Conservation (phyloP, 2,797 vertebrate species). For the Artibeus jamaicensis region DNA sequence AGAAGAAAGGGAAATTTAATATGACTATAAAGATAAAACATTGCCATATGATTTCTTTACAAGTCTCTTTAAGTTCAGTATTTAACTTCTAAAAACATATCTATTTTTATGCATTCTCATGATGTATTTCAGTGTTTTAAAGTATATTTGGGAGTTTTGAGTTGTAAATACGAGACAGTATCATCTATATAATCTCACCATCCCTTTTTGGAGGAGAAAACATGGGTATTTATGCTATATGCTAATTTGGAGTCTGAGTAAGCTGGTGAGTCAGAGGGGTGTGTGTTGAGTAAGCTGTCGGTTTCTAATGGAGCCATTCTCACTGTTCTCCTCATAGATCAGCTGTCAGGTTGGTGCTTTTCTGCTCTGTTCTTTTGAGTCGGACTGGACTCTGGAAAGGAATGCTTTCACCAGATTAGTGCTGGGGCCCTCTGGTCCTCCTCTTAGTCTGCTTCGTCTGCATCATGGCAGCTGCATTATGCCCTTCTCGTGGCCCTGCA, state of each 20-base stretch:
- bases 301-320: not conserved
- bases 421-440: not conserved
- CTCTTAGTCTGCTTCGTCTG: not conserved
- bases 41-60: not conserved
- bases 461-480: not conserved
- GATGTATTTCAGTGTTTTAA: not conserved
- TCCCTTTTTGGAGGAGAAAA: not conserved
- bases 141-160: not conserved
- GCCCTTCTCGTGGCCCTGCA: not conserved
- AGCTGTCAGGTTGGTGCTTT: not conserved
- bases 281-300: not conserved
- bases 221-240: not conserved
- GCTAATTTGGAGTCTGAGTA: not conserved
- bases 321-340: not conserved
- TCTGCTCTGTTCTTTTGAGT: slow-evolving; percentile 29
- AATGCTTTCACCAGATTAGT: slow-evolving; percentile 26
- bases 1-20: not conserved
- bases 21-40: not conserved
- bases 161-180: not conserved
- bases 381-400: not conserved
- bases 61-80: not conserved
- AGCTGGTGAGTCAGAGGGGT: not conserved
- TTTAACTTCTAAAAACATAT: not conserved
- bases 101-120: not conserved
- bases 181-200: not conserved